Percentiles rank a stretch among this genome's conserved stretches.
Conservation (phyloP, 2,888 invertebrate species). For the Drosophila meridionalis region DNA sequence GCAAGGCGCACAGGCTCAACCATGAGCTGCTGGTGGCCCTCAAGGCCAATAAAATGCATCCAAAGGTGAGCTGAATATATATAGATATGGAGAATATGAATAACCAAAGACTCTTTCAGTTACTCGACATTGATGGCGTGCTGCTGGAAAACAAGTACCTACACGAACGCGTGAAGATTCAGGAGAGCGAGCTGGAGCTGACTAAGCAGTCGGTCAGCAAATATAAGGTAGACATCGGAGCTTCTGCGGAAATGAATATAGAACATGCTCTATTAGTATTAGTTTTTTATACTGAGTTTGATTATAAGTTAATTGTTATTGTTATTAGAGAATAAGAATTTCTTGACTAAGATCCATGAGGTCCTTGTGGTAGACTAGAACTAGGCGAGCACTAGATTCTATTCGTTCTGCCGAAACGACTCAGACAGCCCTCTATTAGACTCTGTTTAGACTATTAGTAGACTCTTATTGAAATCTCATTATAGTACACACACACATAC, state of each 20-base stretch:
- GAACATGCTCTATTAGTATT: background rate
- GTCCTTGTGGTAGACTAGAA: too few relatives aligned
- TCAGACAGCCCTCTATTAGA: background rate
- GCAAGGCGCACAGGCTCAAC: conserved; percentile 92
- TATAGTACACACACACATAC: too few relatives aligned
- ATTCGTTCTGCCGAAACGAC: too few relatives aligned
- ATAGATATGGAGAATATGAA: background rate
- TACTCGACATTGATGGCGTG: conserved; percentile 92
- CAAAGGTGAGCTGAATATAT: conserved; percentile 66
- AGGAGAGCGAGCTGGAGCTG: conserved; percentile 92
- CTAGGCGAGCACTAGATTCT: too few relatives aligned
- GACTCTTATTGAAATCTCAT: too few relatives aligned
- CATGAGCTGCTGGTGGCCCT: conserved; percentile 91
- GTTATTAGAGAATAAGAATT: background rate
- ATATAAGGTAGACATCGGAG: conserved; percentile 88
- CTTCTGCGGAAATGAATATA: background rate
- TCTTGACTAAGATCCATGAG: too few relatives aligned
- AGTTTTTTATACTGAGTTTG: background rate
- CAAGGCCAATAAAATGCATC: conserved; percentile 83
- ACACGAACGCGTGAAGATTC: conserved; percentile 91
- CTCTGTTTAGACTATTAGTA: background rate
- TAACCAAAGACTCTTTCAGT: conserved; percentile 71
- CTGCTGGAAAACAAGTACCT: conserved; percentile 93
- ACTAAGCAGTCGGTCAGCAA: conserved; percentile 90
- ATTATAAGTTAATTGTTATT: background rate